phyloP scores from a whole-genome alignment of 2,888 invertebrate species.

The Caenorhabditis parvicauda region DNA sequence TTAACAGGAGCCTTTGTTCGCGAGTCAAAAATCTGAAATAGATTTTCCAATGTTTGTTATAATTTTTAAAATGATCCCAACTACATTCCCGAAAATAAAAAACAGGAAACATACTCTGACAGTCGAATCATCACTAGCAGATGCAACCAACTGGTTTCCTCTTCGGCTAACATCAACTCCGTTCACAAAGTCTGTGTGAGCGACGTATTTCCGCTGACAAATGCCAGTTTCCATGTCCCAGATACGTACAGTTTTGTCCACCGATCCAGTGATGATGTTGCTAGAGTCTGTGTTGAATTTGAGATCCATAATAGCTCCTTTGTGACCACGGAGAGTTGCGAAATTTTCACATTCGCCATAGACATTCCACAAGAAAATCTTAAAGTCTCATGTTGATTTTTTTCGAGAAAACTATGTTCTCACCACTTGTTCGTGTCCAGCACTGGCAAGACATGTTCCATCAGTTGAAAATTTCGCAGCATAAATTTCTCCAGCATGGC shows the following conservation, averaged over 20 bases:
- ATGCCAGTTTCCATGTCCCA: constrained; percentile 90
- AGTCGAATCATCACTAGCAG: constrained; percentile 91
- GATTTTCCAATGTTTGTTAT: not conserved
- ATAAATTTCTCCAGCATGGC: constrained; percentile 92
- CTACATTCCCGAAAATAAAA: no score
- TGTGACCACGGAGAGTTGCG: constrained; percentile 87
- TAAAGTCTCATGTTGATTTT: constrained; percentile 1
- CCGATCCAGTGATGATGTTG: constrained; percentile 77
- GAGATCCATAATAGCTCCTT: constrained; percentile 89
- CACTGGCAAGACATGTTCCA: constrained; percentile 87
- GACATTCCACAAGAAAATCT: constrained; percentile 81
- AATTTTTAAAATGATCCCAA: not conserved
- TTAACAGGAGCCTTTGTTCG: constrained; percentile 78
- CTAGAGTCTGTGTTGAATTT: constrained; percentile 63
- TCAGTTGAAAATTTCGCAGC: constrained; percentile 90
- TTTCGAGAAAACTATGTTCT: not conserved
- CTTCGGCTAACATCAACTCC: constrained; percentile 72
- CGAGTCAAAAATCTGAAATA: constrained; percentile 74
- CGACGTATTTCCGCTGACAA: constrained; percentile 74
- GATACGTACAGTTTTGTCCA: constrained; percentile 88
- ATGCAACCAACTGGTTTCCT: constrained; percentile 85
- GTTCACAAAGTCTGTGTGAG: constrained; percentile 71
- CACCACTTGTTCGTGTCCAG: constrained; percentile 92
- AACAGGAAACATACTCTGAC: constrained; percentile 71
- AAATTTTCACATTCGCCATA: constrained; percentile 97